Evolutionary conservation across 2,888 invertebrate genomes (phyloP).

Genomic region (Melieria omissa): DNA sequence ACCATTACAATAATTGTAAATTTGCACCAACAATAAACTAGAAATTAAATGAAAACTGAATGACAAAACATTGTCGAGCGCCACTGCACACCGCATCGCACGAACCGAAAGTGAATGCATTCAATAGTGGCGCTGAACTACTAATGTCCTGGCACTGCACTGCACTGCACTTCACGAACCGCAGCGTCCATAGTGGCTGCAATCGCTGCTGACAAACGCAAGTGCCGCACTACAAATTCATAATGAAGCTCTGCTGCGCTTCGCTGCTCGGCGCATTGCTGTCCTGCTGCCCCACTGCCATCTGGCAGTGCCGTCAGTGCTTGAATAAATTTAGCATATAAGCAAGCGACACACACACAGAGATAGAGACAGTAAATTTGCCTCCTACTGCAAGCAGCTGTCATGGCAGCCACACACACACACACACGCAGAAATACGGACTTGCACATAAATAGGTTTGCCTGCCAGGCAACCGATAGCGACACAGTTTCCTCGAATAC

Average conservation of each 20-base stretch:
- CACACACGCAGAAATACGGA: not conserved
- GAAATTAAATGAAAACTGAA: too few species aligned
- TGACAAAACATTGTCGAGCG: too few species aligned
- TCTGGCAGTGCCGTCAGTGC: too few species aligned
- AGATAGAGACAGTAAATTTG: not conserved
- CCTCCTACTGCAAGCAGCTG: not conserved
- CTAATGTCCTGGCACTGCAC: too few species aligned
- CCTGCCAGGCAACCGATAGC: not conserved
- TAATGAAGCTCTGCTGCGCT: constrained; percentile 10
- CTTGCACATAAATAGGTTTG: not conserved
- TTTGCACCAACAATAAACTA: too few species aligned
- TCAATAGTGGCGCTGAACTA: too few species aligned
- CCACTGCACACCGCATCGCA: too few species aligned
- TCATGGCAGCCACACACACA: not conserved
- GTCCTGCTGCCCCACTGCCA: too few species aligned
- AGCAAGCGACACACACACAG: not conserved
- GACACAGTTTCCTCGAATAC: not conserved
- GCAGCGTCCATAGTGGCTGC: not conserved
- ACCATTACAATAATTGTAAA: too few species aligned
- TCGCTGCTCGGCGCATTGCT: not conserved
- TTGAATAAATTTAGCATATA: constrained; percentile 3
- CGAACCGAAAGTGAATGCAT: too few species aligned
- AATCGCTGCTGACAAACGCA: not conserved
- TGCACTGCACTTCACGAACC: too few species aligned
- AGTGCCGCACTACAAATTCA: not conserved